phyloP scores from a whole-genome alignment of 2,113 vertebrate genomes.

The Chamaetylas fuelleborni region DNA sequence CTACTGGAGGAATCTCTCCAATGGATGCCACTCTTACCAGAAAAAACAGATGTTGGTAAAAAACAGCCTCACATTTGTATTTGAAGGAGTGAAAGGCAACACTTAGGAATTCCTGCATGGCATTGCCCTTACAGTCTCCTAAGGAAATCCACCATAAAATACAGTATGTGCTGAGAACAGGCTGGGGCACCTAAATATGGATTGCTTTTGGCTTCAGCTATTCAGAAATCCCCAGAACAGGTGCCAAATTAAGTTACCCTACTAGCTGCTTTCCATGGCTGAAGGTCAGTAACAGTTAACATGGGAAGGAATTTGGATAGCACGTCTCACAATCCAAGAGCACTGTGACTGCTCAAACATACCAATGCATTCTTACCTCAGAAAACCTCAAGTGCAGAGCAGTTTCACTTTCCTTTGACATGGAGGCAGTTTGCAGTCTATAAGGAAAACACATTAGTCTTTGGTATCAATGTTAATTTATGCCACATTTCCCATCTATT shows the following conservation, averaged over 20 bases:
- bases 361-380: slow-evolving; percentile 45
- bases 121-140: slow-evolving; percentile 4
- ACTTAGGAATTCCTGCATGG: background rate
- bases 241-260: slow-evolving; percentile 67
- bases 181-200: slow-evolving; percentile 55
- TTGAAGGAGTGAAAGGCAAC: slow-evolving; percentile 39
- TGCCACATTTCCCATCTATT: slow-evolving; percentile 34
- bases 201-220: slow-evolving; percentile 63
- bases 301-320: slow-evolving; percentile 30
- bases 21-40: background rate
- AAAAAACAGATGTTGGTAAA: background rate
- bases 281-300: slow-evolving; percentile 67
- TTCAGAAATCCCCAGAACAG: slow-evolving; percentile 69
- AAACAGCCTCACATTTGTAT: slow-evolving; percentile 39
- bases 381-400: slow-evolving; percentile 25
- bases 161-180: slow-evolving; percentile 51
- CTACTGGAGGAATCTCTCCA: background rate
- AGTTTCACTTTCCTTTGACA: slow-evolving; percentile 40
- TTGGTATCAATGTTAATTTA: background rate
- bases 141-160: slow-evolving; percentile 64
- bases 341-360: background rate
- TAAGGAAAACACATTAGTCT: background rate
- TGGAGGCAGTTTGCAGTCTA: background rate
- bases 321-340: background rate
- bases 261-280: slow-evolving; percentile 63